These are phyloP conservation scores for Drosophila ohnishii DNA, from an alignment of 1,140 invertebrate species.

Conservation along the genomic window DNA sequence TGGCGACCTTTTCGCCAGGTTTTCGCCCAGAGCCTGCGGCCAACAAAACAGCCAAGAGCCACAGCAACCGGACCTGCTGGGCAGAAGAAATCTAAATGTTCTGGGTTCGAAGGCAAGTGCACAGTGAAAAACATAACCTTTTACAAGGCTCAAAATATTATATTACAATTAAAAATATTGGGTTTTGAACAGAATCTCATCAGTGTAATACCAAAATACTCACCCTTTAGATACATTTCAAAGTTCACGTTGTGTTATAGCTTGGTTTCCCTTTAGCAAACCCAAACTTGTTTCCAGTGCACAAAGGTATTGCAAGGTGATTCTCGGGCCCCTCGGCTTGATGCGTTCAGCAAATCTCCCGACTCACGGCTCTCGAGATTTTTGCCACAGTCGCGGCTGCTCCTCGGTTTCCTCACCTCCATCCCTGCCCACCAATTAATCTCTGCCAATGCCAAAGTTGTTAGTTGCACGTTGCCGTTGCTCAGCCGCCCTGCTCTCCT, in stretches of 20 bases:
- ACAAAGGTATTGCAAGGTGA: constrained; percentile 67
- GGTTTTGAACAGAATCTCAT: rapidly evolving
- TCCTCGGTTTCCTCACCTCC: constrained; percentile 61
- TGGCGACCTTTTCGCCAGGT: constrained; percentile 73
- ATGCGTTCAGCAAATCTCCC: constrained; percentile 75
- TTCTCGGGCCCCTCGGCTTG: constrained; percentile 60
- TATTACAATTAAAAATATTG: background rate
- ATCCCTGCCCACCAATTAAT: constrained; percentile 82
- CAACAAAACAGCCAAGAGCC: constrained; percentile 48
- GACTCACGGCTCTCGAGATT: constrained; percentile 73
- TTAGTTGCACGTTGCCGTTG: constrained; percentile 76
- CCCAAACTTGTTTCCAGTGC: constrained; percentile 15
- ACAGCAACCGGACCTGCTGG: constrained; percentile 43
- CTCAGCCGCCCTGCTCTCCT: constrained; percentile 35
- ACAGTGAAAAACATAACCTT: background rate
- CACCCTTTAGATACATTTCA: background rate
- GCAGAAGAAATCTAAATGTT: constrained; percentile 30
- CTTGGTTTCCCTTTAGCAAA: no score
- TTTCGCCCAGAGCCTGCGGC: constrained; percentile 52
- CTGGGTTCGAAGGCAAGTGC: constrained; percentile 25
- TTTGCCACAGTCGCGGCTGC: constrained; percentile 30
- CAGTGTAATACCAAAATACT: background rate
- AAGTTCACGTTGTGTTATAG: background rate
- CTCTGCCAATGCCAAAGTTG: constrained; percentile 83
- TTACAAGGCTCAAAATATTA: background rate